A percentile compares a stretch with the other conserved stretches of the same genome.
These are phyloP conservation scores for Autographa gamma DNA, from an alignment of 2,888 invertebrate genomes.

Conservation along the genomic window DNA sequence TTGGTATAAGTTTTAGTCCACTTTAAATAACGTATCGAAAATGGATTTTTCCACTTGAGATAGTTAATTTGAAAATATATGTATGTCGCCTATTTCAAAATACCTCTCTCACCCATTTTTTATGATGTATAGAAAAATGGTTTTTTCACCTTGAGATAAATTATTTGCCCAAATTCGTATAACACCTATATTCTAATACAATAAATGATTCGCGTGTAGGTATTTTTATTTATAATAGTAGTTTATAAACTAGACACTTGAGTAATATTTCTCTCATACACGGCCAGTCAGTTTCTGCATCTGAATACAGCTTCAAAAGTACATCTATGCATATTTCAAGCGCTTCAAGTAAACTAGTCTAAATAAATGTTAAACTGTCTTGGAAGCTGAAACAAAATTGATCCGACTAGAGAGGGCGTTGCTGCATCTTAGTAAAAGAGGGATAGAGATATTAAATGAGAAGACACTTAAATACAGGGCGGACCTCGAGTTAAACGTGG, in stretches of 20 bases:
- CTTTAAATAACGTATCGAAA: too few species aligned
- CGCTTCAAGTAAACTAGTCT: conserved; percentile 18
- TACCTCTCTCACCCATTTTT: too few species aligned
- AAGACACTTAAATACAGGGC: conserved; percentile 19
- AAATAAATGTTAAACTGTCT: conserved; percentile 39
- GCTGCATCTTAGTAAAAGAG: conserved; percentile 13
- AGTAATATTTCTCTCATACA: background rate
- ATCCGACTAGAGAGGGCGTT: conserved; percentile 28
- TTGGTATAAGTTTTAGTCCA: too few species aligned
- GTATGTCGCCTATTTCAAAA: too few species aligned
- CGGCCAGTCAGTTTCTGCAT: background rate
- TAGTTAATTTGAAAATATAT: too few species aligned
- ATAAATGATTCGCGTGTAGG: too few species aligned
- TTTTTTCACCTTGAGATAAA: too few species aligned
- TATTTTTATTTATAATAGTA: too few species aligned
- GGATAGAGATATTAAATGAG: conserved; percentile 33
- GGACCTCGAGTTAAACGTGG: background rate
- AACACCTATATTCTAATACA: too few species aligned
- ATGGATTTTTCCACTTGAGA: too few species aligned
- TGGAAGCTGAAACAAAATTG: conserved; percentile 41
- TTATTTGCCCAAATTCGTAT: too few species aligned
- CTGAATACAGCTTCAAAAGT: conserved; percentile 6
- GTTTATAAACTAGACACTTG: background rate
- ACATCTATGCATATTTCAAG: conserved; percentile 36
- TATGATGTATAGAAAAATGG: too few species aligned